Percentiles rank a stretch among this genome's conserved stretches.
Conservation (phyloP, 2,797 vertebrate species). For the Acropternis orthonyx region DNA sequence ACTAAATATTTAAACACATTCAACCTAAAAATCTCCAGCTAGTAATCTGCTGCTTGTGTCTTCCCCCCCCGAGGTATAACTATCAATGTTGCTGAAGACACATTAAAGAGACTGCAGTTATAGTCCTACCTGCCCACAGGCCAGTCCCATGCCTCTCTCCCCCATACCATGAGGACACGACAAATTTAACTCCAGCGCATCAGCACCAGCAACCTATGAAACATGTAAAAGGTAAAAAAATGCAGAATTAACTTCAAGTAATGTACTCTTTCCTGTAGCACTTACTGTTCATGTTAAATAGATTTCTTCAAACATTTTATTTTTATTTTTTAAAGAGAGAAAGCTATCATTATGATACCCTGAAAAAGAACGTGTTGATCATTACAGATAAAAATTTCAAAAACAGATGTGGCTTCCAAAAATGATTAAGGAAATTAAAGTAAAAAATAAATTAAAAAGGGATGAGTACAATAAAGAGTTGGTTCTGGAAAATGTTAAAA, state of each 20-base stretch:
- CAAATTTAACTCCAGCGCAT: slow-evolving; percentile 89
- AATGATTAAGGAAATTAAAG: not conserved
- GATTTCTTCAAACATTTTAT: not conserved
- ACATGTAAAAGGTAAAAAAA: not conserved
- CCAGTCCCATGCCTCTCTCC: slow-evolving; percentile 91
- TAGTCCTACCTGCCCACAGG: slow-evolving; percentile 87
- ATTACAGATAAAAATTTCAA: not conserved
- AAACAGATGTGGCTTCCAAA: not conserved
- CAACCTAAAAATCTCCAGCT: slow-evolving; percentile 51
- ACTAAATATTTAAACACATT: slow-evolving; percentile 74
- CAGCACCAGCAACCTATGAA: slow-evolving; percentile 81
- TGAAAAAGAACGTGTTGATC: not conserved
- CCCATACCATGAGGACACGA: slow-evolving; percentile 92
- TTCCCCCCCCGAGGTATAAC: slow-evolving; percentile 19
- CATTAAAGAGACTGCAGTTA: not conserved
- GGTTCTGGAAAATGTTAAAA: not conserved
- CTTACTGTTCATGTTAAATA: not conserved
- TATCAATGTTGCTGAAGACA: not conserved
- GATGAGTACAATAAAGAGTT: not conserved
- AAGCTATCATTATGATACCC: not conserved
- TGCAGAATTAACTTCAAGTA: not conserved
- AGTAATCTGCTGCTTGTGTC: slow-evolving; percentile 23
- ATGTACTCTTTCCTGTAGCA: not conserved
- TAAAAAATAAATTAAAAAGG: not conserved
- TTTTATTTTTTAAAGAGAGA: not conserved